Percentiles rank a stretch among this genome's conserved stretches.
phyloP scores from a whole-genome alignment of 2,113 vertebrate species.

The Beaufortia kweichowensis region DNA sequence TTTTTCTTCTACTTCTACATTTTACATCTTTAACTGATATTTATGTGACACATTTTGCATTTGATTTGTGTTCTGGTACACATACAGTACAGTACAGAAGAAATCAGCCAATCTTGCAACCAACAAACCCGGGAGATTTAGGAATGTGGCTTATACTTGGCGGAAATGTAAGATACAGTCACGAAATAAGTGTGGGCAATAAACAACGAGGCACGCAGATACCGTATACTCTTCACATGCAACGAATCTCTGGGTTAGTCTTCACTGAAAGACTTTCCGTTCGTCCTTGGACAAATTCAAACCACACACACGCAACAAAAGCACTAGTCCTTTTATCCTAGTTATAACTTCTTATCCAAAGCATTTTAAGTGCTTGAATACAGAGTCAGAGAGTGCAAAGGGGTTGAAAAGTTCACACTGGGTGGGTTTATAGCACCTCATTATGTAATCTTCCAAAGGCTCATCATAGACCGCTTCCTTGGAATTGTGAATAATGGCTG shows the following conservation, averaged over 20 bases:
- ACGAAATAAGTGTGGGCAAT: constrained; percentile 68
- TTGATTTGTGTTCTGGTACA: constrained; percentile 58
- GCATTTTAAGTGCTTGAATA: not conserved
- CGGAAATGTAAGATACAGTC: constrained; percentile 66
- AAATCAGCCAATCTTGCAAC: constrained; percentile 59
- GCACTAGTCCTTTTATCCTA: not conserved
- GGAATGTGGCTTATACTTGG: constrained; percentile 70
- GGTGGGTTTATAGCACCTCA: not conserved
- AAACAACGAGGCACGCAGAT: constrained; percentile 74
- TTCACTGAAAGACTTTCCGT: not conserved
- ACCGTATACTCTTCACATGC: constrained; percentile 66
- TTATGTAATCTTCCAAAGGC: constrained; percentile 1
- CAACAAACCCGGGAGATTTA: constrained; percentile 64
- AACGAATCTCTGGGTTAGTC: constrained; percentile 47
- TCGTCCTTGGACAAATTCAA: not conserved
- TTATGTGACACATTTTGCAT: constrained; percentile 56
- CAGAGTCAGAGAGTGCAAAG: not conserved
- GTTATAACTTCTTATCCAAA: not conserved
- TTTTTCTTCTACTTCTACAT: too few relatives aligned
- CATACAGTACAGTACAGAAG: constrained; percentile 32
- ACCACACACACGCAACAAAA: not conserved
- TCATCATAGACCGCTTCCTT: not conserved
- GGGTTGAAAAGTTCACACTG: not conserved
- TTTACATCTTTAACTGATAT: constrained; percentile 45
- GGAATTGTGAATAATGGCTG: not conserved